Conservation (phyloP, 1,140 invertebrate species). For the Harlomillsia oculata region DNA sequence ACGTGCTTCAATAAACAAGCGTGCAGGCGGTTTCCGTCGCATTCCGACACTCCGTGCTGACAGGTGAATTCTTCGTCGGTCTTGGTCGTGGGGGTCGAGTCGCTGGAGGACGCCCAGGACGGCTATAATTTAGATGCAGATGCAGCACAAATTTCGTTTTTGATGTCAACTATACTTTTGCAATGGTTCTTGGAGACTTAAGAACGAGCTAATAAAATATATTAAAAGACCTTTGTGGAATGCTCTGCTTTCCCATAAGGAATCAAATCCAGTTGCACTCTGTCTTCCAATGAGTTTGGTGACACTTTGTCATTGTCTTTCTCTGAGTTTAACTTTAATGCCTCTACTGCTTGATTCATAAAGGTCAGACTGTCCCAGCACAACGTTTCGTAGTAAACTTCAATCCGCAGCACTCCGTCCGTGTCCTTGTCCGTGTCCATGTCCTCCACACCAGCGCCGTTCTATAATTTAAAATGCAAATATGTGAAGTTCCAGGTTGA, state of each 20-base stretch:
- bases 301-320: neutral
- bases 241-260: constrained; percentile 52
- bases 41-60: constrained; percentile 44
- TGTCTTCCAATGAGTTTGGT: neutral
- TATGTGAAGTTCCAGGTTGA: no score
- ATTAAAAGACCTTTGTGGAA: no score
- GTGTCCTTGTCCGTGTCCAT: no score
- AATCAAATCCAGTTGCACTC: constrained; percentile 18
- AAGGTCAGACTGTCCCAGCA: constrained; percentile 47
- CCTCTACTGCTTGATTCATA: constrained; percentile 40
- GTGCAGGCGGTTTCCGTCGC: constrained; percentile 42
- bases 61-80: constrained; percentile 41
- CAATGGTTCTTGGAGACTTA: no score
- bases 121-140: no score
- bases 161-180: no score
- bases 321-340: constrained; percentile 21
- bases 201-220: no score
- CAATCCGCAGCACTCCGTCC: constrained; percentile 38
- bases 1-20: no score
- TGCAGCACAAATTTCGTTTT: no score
- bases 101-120: neutral
- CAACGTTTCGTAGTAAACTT: constrained; percentile 46
- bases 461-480: neutral
- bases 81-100: constrained; percentile 5
- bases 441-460: neutral